A percentile compares a stretch with the other conserved stretches of the same genome.
phyloP scores from a whole-genome alignment of 2,113 vertebrate genomes.

The Panurus biarmicus region DNA sequence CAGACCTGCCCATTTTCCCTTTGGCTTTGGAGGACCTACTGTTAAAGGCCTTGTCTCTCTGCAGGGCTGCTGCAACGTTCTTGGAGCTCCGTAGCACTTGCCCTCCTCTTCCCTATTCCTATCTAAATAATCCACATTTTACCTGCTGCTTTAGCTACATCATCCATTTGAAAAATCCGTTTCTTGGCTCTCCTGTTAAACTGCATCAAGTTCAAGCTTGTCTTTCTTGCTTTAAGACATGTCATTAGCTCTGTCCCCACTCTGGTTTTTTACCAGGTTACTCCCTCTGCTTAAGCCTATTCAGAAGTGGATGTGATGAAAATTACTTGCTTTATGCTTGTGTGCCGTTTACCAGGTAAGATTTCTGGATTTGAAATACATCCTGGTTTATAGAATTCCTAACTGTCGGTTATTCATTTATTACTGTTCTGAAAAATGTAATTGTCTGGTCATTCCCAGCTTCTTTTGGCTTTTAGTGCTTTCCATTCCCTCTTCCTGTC shows the following conservation, averaged over 20 bases:
- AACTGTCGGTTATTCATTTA: background rate
- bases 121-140: background rate
- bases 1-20: background rate
- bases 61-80: background rate
- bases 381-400: background rate
- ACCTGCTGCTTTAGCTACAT: background rate
- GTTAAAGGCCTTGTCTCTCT: background rate
- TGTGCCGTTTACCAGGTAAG: background rate
- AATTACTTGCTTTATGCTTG: background rate
- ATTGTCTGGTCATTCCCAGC: background rate
- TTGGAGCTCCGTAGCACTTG: background rate
- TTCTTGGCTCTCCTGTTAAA: constrained; percentile 32
- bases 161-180: background rate
- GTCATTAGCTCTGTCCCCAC: constrained; percentile 38
- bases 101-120: background rate
- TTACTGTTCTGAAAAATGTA: background rate
- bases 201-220: constrained; percentile 42
- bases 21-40: background rate
- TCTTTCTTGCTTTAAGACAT: constrained; percentile 7
- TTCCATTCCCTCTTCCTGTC: background rate
- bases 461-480: background rate
- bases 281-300: background rate
- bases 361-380: background rate
- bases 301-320: background rate
- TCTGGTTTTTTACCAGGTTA: background rate